Base-by-base conservation (phyloP, 2,113 vertebrate species). In the Corvus moneduloides region DNA sequence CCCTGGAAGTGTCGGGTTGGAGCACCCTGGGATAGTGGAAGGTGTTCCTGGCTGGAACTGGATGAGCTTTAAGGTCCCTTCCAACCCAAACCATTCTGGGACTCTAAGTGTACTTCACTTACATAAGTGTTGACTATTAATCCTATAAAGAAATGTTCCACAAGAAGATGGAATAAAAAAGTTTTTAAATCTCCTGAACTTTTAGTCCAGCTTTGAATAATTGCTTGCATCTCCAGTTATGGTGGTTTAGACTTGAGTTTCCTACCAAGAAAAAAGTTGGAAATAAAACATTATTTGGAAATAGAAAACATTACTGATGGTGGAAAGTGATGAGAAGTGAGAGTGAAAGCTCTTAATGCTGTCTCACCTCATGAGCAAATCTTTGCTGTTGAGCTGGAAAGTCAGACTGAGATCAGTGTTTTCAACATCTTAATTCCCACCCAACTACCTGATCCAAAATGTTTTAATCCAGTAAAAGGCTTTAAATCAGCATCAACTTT, bases 391-490 rank as follows among this genome's bases (percentile, higher is more conserved):
- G 33, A 90, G 39, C 62, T 83, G 33, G 32, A n/a, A 68, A 72
- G 28, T 41, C 81, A 41, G 37, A 28, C 13, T 46, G 48, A 76
- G 39, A 63, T 64, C 67, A 51, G 26, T n/a, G 81, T 33, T 90
- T 49, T 49, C 19, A 76, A 69, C 9, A 37, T 13, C 62, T 61
- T 54, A 71, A 72, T 79, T 84, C 46, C 37, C 83, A 56, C 77
- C 20, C 17, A 41, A 5, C 9, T 52, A 33, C 58, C 49, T 35
- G 44, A 84, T 78, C 66, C 44, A 71, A 67, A 63, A 74, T 9
- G 6, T 54, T 93, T 82, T 75, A 75, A 92, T 92, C 58, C 81
- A 69, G 41, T 66, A 30, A 79, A 88, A 90, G 20, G 18, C 46
- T 87, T 89, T 82, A 84, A 43, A 93, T 59, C 77, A 82, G 55